Evolutionary conservation across 2,888 invertebrate genomes (phyloP).

Genomic region (Sinentomon sp.): DNA sequence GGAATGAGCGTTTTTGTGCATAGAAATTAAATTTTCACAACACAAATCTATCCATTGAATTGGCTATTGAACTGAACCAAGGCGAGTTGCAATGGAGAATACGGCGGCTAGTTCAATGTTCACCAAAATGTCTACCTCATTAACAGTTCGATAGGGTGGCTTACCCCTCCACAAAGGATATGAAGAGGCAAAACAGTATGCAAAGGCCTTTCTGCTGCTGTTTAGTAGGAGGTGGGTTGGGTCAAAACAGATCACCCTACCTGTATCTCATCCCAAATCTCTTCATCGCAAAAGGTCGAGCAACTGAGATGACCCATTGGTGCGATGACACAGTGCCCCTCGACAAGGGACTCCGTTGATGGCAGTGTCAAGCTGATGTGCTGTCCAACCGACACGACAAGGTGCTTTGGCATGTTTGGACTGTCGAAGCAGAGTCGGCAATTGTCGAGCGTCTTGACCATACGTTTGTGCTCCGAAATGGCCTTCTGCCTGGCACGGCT

Average conservation of each 20-base stretch:
- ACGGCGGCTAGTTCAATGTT: too few species aligned
- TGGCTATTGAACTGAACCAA: too few species aligned
- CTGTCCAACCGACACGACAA: conserved; percentile 48
- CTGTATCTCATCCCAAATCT: conserved; percentile 68
- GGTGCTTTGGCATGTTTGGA: conserved; percentile 46
- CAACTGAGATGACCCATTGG: conserved; percentile 55
- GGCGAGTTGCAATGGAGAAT: too few species aligned
- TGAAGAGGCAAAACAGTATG: too few species aligned
- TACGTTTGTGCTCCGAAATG: conserved; percentile 39
- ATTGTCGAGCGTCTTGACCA: conserved; percentile 39
- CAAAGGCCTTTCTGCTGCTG: too few species aligned
- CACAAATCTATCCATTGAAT: too few species aligned
- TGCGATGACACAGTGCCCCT: conserved; percentile 56
- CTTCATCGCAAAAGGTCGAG: conserved; percentile 66
- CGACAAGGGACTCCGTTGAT: conserved; percentile 43
- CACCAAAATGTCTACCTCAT: too few species aligned
- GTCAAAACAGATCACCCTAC: conserved; percentile 22
- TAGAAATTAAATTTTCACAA: too few species aligned
- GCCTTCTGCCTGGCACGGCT: conserved; percentile 33
- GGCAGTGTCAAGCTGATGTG: conserved; percentile 36
- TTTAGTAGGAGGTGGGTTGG: too few species aligned
- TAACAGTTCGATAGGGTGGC: too few species aligned
- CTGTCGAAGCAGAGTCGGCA: conserved; percentile 65
- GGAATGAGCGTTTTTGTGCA: too few species aligned
- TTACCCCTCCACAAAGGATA: too few species aligned